Percentiles rank a stretch among this genome's conserved stretches.
These are phyloP conservation scores for Dimorphilus gyrociliatus DNA, from an alignment of 2,888 invertebrate species.

Conservation along the genomic window DNA sequence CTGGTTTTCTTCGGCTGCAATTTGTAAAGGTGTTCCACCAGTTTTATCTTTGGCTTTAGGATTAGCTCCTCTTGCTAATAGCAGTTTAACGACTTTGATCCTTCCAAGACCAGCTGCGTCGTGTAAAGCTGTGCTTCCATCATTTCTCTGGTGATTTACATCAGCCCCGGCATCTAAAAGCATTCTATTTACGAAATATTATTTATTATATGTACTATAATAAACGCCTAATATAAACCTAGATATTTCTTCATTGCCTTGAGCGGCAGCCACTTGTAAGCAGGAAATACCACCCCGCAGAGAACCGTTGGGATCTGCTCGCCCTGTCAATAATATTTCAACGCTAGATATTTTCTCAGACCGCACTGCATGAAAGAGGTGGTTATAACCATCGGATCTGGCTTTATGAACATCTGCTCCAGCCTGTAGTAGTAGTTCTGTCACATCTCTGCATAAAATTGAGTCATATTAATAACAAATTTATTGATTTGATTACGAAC, in stretches of 20 bases:
- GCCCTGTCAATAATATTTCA: constrained; percentile 4
- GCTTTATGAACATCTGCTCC: constrained; percentile 5
- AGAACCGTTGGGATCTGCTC: constrained; percentile 7
- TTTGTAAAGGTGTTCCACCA: constrained; percentile 7
- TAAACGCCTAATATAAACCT: not conserved
- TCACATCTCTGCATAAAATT: not conserved
- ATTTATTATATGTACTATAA: not conserved
- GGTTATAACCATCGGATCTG: constrained; percentile 4
- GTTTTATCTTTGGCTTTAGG: constrained; percentile 5
- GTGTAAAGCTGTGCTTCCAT: constrained; percentile 9
- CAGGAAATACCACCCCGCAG: constrained; percentile 6
- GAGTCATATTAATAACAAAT: not conserved
- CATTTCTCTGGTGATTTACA: constrained; percentile 5
- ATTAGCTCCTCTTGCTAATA: constrained; percentile 4
- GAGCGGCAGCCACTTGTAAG: constrained; percentile 8
- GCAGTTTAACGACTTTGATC: constrained; percentile 3
- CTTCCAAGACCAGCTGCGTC: constrained; percentile 9
- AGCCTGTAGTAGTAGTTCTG: constrained; percentile 4
- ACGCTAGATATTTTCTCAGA: constrained; percentile 4
- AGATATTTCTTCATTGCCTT: constrained; percentile 5
- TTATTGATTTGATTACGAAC: constrained; percentile 3
- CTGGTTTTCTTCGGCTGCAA: constrained; percentile 8
- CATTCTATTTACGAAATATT: not conserved
- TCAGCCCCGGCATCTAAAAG: constrained; percentile 6
- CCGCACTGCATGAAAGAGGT: constrained; percentile 7